Conservation (phyloP, 2,888 invertebrate genomes). For the Phaonia tiefii region DNA sequence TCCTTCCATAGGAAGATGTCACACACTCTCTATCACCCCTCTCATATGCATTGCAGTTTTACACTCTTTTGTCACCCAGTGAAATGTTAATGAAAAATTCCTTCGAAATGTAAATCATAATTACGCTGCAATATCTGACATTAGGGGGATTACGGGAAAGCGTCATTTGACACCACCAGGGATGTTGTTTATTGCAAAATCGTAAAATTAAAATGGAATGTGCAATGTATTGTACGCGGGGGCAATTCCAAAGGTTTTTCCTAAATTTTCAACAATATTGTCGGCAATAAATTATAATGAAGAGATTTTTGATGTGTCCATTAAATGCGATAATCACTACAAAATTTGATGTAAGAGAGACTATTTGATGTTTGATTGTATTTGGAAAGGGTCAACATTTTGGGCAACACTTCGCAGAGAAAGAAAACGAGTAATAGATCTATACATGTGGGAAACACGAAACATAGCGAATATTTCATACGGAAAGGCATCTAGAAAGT, state of each 20-base stretch:
- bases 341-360: too few species aligned
- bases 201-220: background rate
- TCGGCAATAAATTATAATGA: background rate
- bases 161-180: background rate
- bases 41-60: background rate
- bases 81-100: slow-evolving; percentile 4
- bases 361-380: too few species aligned
- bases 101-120: slow-evolving; percentile 17
- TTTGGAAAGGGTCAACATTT: too few species aligned
- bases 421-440: too few species aligned
- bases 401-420: too few species aligned
- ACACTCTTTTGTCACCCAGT: background rate
- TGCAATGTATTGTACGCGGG: slow-evolving; percentile 2
- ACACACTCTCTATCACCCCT: too few species aligned
- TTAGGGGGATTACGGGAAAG: slow-evolving; percentile 5
- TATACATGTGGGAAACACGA: too few species aligned
- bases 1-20: too few species aligned
- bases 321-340: background rate
- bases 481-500: too few species aligned
- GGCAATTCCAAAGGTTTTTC: background rate
- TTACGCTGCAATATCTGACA: slow-evolving; percentile 15
- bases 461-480: too few species aligned
- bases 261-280: slow-evolving; percentile 1
- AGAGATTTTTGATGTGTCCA: background rate
- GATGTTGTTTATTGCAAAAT: background rate